phyloP scores from a whole-genome alignment of 2,797 vertebrate genomes.

The Megalops cyprinoides region DNA sequence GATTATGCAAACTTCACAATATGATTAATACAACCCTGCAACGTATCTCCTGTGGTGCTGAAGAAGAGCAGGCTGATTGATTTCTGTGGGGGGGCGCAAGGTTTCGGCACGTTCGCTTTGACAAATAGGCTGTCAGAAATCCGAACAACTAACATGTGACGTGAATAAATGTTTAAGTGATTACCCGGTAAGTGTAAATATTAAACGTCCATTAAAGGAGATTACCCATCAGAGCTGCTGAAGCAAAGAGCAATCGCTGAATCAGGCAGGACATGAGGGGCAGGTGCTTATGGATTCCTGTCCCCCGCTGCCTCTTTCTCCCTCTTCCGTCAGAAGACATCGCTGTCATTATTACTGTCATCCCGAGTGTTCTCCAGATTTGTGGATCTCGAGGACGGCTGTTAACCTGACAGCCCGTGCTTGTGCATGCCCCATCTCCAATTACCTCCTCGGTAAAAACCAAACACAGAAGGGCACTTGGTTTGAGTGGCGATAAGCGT shows the following conservation, averaged over 20 bases:
- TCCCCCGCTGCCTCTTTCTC: too few species aligned
- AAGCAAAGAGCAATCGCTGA: conserved; percentile 8
- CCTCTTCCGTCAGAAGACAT: conserved; percentile 48
- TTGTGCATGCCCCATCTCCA: conserved; percentile 64
- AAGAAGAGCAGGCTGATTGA: conserved; percentile 77
- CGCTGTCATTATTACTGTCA: conserved; percentile 74
- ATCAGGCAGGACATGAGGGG: conserved; percentile 29
- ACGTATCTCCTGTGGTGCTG: conserved; percentile 67
- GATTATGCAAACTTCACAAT: conserved; percentile 76
- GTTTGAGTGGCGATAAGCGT: conserved; percentile 63
- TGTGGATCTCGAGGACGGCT: conserved; percentile 44
- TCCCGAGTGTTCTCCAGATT: conserved; percentile 36
- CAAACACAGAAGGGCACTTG: conserved; percentile 51
- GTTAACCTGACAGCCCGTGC: conserved; percentile 71
- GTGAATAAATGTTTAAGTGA: conserved; percentile 76
- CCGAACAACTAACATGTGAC: conserved; percentile 75
- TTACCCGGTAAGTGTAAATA: conserved; percentile 79
- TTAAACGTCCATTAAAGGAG: conserved; percentile 78
- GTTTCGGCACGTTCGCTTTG: conserved; percentile 76
- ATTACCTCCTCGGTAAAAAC: conserved; percentile 67
- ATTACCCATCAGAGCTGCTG: conserved; percentile 72
- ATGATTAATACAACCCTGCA: conserved; percentile 75
- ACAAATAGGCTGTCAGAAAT: conserved; percentile 80
- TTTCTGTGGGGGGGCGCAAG: conserved; percentile 70
- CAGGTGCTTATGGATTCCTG: conserved; percentile 64